Base-by-base conservation (phyloP, 53 echinoderm and acorn worm genomes). In the Antedon mediterranea region DNA sequence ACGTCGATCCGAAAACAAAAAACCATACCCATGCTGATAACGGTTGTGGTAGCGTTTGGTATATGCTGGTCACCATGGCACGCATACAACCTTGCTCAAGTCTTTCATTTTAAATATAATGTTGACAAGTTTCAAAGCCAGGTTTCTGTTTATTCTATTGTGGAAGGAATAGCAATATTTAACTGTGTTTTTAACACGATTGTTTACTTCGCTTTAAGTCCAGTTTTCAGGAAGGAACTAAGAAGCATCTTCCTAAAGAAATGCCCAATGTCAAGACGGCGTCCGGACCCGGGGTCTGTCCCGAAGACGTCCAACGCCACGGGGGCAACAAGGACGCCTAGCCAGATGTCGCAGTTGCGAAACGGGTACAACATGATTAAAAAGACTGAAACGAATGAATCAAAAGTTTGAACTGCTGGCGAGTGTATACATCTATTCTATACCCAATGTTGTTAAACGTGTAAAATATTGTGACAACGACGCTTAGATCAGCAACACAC, bases 11-110 rank as follows among this genome's bases (percentile, higher is more conserved):
- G 91, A 0, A 92, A 92, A 78, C 91, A 97, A 86, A 97, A 97
- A 84, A 97, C 90, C 28, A 97, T 97, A 34, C 97, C 91, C 43
- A 97, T 97, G 97, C 81, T 97, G 41, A 86, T 92, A 26, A 90
- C 92, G 0, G 88, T 97, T 28, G 97, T 97, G 32, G 90, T 97
- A 28, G 89, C 97, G 0, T 97, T 97, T 83, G 85, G 89, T 78
- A 43, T 97, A 30, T 92, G 97, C 79, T 92, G 97, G 97, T 88
- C 83, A 13, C 97, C 92, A 0, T 90, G 90, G 79, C 86, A 97
- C 74, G 89, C 84, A 33, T 97, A 88, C 79, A 88, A 83, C 84
- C 71, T 86, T 13, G 78, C 78, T 34, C 83, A 85, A 78, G 86
- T 85, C 43, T 89, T 97, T 75, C 73, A 84, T 15, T 33, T 82